Evolutionary conservation across 2,888 invertebrate species (phyloP).

Genomic region (Lacanobia oleracea): DNA sequence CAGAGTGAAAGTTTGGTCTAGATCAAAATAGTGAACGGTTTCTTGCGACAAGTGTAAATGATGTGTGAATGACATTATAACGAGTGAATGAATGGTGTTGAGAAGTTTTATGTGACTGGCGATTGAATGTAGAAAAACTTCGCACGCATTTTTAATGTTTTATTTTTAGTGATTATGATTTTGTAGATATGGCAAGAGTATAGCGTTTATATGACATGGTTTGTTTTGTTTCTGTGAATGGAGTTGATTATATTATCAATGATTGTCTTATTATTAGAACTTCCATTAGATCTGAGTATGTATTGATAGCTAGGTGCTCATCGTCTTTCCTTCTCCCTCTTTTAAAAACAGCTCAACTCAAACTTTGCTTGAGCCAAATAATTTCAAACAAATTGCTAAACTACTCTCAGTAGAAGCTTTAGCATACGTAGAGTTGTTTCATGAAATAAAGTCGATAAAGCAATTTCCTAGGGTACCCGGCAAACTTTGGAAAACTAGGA

Average conservation of each 20-base stretch:
- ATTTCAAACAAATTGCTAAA: slow-evolving; percentile 25
- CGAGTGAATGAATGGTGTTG: slow-evolving; percentile 43
- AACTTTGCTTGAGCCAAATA: not conserved
- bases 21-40: slow-evolving; percentile 61
- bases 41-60: slow-evolving; percentile 65
- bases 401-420: slow-evolving; percentile 6
- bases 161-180: slow-evolving; percentile 27
- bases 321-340: not conserved
- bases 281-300: not conserved
- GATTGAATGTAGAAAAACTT: slow-evolving; percentile 41
- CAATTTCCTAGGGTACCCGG: slow-evolving; percentile 9
- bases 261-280: not conserved
- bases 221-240: slow-evolving; percentile 4
- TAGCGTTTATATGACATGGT: not conserved
- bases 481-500: slow-evolving; percentile 30
- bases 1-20: slow-evolving; percentile 78
- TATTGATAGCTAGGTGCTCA: not conserved
- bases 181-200: slow-evolving; percentile 20
- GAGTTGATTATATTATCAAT: not conserved
- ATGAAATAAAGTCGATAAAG: slow-evolving; percentile 12
- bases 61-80: slow-evolving; percentile 66
- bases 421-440: not conserved
- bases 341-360: not conserved
- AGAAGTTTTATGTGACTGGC: slow-evolving; percentile 37
- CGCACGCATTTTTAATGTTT: slow-evolving; percentile 42